Evolutionary conservation across 2,797 vertebrate species (phyloP).

Genomic region (Tachyglossus aculeatus): DNA sequence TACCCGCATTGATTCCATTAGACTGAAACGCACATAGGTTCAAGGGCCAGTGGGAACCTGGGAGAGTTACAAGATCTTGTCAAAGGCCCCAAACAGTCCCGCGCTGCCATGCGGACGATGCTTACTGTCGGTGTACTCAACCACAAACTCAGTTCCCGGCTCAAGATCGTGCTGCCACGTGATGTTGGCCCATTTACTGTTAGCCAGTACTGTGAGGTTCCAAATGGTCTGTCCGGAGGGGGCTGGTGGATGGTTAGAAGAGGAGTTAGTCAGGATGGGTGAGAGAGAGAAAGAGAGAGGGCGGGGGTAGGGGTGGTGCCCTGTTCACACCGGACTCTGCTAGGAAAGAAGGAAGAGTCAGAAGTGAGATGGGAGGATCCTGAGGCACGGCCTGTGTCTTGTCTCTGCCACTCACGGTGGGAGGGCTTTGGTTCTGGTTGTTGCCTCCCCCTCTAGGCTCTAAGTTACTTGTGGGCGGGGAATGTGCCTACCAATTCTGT

Average conservation of each 20-base stretch:
- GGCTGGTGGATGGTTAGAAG: conserved; percentile 85
- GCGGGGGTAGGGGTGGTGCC: too few relatives aligned
- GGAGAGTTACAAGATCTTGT: conserved; percentile 47
- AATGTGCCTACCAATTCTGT: too few relatives aligned
- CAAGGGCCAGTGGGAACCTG: conserved; percentile 1
- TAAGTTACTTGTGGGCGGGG: too few relatives aligned
- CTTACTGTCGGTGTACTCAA: conserved; percentile 99
- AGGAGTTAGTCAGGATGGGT: conserved; percentile 71
- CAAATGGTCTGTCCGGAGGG: conserved; percentile 84
- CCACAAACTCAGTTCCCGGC: conserved; percentile 92
- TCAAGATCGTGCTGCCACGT: conserved; percentile 97
- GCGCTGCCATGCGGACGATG: conserved; percentile 69
- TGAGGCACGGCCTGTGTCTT: too few relatives aligned
- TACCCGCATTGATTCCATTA: not conserved
- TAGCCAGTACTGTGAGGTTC: conserved; percentile 94
- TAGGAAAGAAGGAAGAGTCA: not conserved
- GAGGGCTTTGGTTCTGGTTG: too few relatives aligned
- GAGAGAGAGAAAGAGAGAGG: too few relatives aligned
- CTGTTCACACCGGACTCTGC: not conserved
- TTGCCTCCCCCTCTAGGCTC: too few relatives aligned
- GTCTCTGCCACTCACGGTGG: too few relatives aligned
- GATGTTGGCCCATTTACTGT: conserved; percentile 98
- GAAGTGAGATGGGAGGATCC: too few relatives aligned
- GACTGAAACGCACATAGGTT: not conserved
- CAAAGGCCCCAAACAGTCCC: conserved; percentile 36